Conservation (phyloP, 2,888 invertebrate genomes). For the Hoplodrina ambigua region DNA sequence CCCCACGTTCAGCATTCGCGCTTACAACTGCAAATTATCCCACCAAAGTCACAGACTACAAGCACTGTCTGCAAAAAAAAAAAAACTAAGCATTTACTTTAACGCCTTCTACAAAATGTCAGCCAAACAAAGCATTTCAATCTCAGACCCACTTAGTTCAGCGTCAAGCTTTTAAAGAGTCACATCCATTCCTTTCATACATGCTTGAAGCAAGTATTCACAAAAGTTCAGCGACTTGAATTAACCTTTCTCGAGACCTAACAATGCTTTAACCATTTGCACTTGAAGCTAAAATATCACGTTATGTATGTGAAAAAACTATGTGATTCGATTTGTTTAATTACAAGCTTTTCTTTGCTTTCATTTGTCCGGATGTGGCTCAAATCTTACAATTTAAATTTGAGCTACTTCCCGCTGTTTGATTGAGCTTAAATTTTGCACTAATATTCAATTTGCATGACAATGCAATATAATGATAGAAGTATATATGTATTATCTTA, state of each 20-base stretch:
- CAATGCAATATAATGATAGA: too few species aligned
- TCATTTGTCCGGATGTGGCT: too few species aligned
- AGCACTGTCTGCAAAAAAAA: background rate
- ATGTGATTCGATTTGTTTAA: background rate
- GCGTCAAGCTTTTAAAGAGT: conserved; percentile 3
- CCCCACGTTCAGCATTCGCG: too few species aligned
- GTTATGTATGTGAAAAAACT: background rate
- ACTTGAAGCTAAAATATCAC: conserved; percentile 19
- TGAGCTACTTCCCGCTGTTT: too few species aligned
- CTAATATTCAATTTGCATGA: too few species aligned
- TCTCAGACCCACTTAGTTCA: conserved; percentile 12
- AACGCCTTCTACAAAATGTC: background rate
- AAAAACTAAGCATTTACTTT: background rate
- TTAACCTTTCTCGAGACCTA: conserved; percentile 52
- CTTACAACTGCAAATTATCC: too few species aligned
- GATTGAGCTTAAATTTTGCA: too few species aligned
- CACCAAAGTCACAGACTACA: too few species aligned
- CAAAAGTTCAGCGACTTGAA: conserved; percentile 58
- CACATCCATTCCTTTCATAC: conserved; percentile 39
- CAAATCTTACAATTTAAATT: too few species aligned
- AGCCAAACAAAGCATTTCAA: conserved; percentile 18
- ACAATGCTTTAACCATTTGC: conserved; percentile 33
- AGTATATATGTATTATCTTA: too few species aligned
- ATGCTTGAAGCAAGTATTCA: conserved; percentile 41
- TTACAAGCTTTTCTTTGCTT: too few species aligned